Percentiles rank a stretch among this genome's conserved stretches.
Evolutionary conservation across 2,113 vertebrate species (phyloP).

Genomic region (Eclectus roratus): DNA sequence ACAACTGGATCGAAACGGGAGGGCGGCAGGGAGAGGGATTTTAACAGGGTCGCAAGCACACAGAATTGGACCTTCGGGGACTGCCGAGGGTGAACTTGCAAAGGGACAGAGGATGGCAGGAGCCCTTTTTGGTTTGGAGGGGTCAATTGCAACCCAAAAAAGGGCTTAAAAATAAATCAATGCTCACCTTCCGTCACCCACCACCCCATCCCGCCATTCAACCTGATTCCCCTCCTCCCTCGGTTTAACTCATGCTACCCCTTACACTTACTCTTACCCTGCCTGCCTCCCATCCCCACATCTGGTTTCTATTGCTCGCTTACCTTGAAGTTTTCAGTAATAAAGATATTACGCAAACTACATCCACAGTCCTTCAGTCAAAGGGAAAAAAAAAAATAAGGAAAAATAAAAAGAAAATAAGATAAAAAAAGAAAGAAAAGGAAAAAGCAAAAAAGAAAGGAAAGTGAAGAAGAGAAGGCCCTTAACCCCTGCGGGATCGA

Average conservation of each 20-base stretch:
- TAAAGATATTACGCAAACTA: conserved; percentile 76
- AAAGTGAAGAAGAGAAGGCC: not conserved
- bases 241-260: conserved; percentile 55
- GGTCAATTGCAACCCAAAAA: conserved; percentile 8
- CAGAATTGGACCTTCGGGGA: not conserved
- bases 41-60: not conserved
- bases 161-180: conserved; percentile 7
- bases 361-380: not conserved
- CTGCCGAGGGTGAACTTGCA: not conserved
- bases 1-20: not conserved
- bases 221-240: conserved; percentile 36
- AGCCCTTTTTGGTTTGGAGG: not conserved
- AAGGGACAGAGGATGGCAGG: not conserved
- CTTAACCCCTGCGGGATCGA: conserved; percentile 18
- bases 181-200: not conserved
- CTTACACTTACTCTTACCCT: conserved; percentile 24
- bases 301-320: conserved; percentile 75
- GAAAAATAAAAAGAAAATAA: not conserved
- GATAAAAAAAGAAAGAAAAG: not conserved
- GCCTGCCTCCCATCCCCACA: conserved; percentile 57
- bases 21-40: not conserved
- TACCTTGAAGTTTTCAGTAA: conserved; percentile 79
- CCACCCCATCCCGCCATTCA: not conserved
- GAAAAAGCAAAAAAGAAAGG: not conserved
- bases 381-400: not conserved